Conservation (phyloP, 2,888 invertebrate genomes). For the Agrilus mali region DNA sequence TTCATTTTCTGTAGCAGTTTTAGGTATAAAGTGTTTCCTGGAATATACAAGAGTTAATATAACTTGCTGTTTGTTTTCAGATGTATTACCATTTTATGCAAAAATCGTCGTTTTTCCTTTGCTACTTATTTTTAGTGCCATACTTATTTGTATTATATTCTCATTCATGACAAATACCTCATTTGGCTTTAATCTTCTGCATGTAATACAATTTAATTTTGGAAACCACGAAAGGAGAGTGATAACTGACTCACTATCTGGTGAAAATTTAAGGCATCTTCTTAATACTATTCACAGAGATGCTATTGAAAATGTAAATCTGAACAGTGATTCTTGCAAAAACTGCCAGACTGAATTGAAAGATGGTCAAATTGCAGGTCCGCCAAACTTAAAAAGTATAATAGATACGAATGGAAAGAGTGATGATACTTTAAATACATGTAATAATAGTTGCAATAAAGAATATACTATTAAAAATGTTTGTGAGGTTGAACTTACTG, state of each 20-base stretch:
- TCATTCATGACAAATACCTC: constrained; percentile 10
- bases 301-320: constrained; percentile 9
- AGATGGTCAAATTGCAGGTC: too few relatives aligned
- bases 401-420: too few relatives aligned
- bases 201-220: constrained; percentile 9
- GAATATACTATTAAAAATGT: too few relatives aligned
- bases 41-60: not conserved
- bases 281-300: constrained; percentile 7
- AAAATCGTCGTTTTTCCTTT: constrained; percentile 7
- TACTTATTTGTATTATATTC: constrained; percentile 8
- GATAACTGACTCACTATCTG: constrained; percentile 6
- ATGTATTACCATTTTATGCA: constrained; percentile 7
- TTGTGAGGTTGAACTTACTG: too few relatives aligned
- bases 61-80: constrained; percentile 4
- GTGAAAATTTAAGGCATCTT: constrained; percentile 5
- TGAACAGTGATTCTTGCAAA: not conserved
- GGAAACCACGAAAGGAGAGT: constrained; percentile 6
- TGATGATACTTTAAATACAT: too few relatives aligned
- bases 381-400: too few relatives aligned
- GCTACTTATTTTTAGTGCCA: constrained; percentile 7
- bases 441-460: too few relatives aligned
- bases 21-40: constrained; percentile 4
- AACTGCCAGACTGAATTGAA: too few relatives aligned
- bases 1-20: constrained; percentile 5
- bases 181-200: constrained; percentile 8